Conservation (phyloP, 2,113 vertebrate species). For the Tiliqua scincoides region DNA sequence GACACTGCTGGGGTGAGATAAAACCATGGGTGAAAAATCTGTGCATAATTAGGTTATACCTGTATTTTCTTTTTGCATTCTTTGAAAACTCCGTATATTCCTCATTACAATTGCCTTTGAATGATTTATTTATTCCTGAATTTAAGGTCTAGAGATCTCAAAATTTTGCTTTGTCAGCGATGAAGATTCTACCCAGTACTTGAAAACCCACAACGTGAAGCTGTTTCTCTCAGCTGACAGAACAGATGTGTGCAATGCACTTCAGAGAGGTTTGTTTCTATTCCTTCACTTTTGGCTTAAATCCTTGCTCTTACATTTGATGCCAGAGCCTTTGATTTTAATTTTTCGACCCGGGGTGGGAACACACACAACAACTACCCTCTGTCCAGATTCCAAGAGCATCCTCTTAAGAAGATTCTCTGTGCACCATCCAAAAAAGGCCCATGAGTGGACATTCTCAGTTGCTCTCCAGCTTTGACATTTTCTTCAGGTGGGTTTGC, state of each 20-base stretch:
- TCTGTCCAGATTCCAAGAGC: neutral
- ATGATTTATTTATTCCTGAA: neutral
- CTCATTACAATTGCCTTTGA: neutral
- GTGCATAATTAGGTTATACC: neutral
- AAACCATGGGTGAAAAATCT: too few relatives aligned
- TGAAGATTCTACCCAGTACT: conserved; percentile 74
- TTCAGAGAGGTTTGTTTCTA: conserved; percentile 61
- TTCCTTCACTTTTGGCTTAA: neutral
- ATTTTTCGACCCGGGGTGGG: neutral
- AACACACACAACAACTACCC: neutral
- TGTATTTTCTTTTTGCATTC: neutral
- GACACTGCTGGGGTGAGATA: too few relatives aligned
- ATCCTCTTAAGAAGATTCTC: neutral
- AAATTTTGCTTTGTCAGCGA: conserved; percentile 81
- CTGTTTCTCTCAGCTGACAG: conserved; percentile 81
- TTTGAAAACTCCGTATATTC: neutral
- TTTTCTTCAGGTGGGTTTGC: neutral
- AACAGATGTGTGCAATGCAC: conserved; percentile 71
- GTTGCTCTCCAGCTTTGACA: neutral
- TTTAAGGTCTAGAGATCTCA: conserved; percentile 80
- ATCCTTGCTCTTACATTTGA: neutral
- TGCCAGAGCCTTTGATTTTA: neutral
- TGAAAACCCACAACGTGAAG: conserved; percentile 75
- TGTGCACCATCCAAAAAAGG: neutral
- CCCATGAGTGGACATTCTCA: neutral